Evolutionary conservation across 2,888 invertebrate genomes (phyloP), one percentile per base, ranked within the genome.

Genomic region (Synanthedon andrenaeformis): DNA sequence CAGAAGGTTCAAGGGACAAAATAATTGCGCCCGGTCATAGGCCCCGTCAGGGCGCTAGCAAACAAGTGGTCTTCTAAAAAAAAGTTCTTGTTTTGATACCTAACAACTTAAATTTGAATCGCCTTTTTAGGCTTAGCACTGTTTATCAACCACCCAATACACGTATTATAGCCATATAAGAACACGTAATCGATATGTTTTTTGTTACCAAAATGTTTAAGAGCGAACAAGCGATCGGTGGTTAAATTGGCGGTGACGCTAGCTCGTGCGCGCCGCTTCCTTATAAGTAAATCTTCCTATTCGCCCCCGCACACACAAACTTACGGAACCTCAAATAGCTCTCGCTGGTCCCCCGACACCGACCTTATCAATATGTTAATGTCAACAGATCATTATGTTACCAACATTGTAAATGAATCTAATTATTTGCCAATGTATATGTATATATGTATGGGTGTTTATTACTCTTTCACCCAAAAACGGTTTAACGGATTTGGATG

Each of bases 251-350:
- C 74, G 85, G 77, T 86, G 86, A 87, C 84, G 85, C 66, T 70
- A 70, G 67, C 65, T 58, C 62, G 70, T 67, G 69, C 67, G 66
- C 71, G 66, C 64, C 65, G 64, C 62, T 65, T 62, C 86, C 86
- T 69, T 86, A 82, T 82, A 84, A 69, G 85, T 70, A 68, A 64
- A 72, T 76, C 79, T 82, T 82, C 83, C 83, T 82, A 81, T 67
- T 82, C 86, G 85, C 87, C 86, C 85, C 86, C 86, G 79, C 86
- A 67, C 41, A 54, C 57, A 51, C 57, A 64, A 66, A 66, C 69
- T 71, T 71, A 71, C 75, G 72, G 74, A 77, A 76, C 73, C 65
- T 70, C 66, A 68, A 57, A 57, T 59, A 63, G 62, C 64, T 45
- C 50, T 50, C 42, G 42, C 35, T 64, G 65, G 72, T 77, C 79